Base-by-base conservation (phyloP, 2,888 invertebrate genomes). In the Polyommatus iphigenia region DNA sequence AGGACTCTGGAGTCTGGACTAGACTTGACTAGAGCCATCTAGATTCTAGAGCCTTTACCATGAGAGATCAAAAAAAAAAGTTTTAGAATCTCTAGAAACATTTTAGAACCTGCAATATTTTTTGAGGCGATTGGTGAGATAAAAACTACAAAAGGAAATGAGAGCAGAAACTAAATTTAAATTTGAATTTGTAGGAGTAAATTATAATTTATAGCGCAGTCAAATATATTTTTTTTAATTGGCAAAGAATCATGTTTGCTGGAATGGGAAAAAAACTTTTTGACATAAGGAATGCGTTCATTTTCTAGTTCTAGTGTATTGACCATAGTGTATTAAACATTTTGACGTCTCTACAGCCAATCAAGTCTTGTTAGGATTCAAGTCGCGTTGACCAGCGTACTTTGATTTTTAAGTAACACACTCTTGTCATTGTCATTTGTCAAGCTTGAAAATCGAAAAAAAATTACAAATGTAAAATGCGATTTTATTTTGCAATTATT, bases 401-500 rank as follows among this genome's bases (percentile, higher is more conserved):
- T 54, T 46, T 46, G 41, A 5, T 54, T 54, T 54, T 54, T 54
- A 54, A 4, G 18, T 5, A 54, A 46, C 46, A 46, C 41, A 10
- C 10, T 8, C 46, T 18, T 54, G 54, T 54, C 54, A 54, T 18
- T 54, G 54, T 54, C 54, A 18, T 46, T 54, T 54, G 54, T 54
- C 54, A 54, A 67, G 5, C 1, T 54, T 20, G 15, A 59, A 59
- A 67, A 32, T 67, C 3, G 29, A 6, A 67, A 67, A 5, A 13
- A 15, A 50, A 50, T 2, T 50, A 18, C 73, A 75, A 75, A 36
- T 73, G 46, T 13, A 20, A 75, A 75, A 36, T 73, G 46, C 24
- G 46, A 50, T 15, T 75, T 50, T 29, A 75, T 75, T 46, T 73
- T n/a, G 50, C 46, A 24, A 20, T 20, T 46, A 72, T 72, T 72